Evolutionary conservation across 2,113 vertebrate species (phyloP).

Genomic region (Clarias macrocephalus): DNA sequence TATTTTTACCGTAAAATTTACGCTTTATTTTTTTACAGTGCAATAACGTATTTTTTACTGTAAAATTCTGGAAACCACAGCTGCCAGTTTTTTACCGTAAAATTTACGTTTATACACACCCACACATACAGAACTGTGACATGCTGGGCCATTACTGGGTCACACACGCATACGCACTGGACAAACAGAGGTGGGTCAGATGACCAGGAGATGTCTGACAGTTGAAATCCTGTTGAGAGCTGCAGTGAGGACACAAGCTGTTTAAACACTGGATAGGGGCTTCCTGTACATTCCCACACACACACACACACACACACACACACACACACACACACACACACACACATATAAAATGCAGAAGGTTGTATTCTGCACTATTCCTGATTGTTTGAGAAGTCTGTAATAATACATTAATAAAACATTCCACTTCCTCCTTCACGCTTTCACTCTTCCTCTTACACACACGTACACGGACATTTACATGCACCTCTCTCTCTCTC

Average conservation of each 20-base stretch:
- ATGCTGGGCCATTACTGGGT: neutral
- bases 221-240: conserved; percentile 13
- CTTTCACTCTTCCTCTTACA: conserved; percentile 29
- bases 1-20: too few species aligned
- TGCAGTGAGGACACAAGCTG: conserved; percentile 10
- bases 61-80: too few species aligned
- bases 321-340: neutral
- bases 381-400: conserved; percentile 49
- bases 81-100: too few species aligned
- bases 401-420: conserved; percentile 36
- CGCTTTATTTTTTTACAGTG: too few species aligned
- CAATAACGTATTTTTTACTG: too few species aligned
- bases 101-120: neutral
- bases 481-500: neutral
- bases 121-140: conserved; percentile 6
- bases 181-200: neutral
- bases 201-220: conserved; percentile 29
- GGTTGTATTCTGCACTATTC: conserved; percentile 40
- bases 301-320: conserved; percentile 17
- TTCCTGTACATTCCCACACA: conserved; percentile 14
- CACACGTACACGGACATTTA: neutral
- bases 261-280: conserved; percentile 32
- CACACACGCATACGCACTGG: conserved; percentile 14
- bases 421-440: neutral
- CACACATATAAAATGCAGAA: conserved; percentile 25